Percentiles rank a stretch among this genome's conserved stretches.
These are phyloP conservation scores for Pogonus chalceus DNA, from an alignment of 1,140 invertebrate genomes.

Conservation along the genomic window DNA sequence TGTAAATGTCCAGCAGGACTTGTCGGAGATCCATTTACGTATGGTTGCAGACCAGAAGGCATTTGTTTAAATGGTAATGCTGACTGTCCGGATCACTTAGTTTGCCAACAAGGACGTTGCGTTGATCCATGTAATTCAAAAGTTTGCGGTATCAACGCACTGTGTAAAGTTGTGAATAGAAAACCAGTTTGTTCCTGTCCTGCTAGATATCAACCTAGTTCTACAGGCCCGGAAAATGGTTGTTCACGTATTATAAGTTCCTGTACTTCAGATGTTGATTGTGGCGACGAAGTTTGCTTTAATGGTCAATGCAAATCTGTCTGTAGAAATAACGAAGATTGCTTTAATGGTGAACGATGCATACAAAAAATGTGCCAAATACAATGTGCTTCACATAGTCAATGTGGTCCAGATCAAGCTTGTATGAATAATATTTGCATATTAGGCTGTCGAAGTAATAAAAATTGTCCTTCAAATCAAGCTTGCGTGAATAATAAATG, in stretches of 20 bases:
- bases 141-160: conserved; percentile 63
- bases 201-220: conserved; percentile 53
- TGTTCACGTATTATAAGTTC: conserved; percentile 57
- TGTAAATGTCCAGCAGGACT: conserved; percentile 68
- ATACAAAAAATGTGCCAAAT: conserved; percentile 64
- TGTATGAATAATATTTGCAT: conserved; percentile 68
- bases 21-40: conserved; percentile 62
- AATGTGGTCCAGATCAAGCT: conserved; percentile 69
- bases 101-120: conserved; percentile 62
- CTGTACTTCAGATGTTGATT: conserved; percentile 66
- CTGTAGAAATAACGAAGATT: conserved; percentile 67
- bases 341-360: conserved; percentile 69
- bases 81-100: conserved; percentile 63
- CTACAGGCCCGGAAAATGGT: conserved; percentile 49
- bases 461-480: conserved; percentile 62
- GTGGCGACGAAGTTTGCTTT: conserved; percentile 63
- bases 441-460: conserved; percentile 71
- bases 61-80: conserved; percentile 56
- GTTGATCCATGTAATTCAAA: conserved; percentile 62
- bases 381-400: conserved; percentile 66
- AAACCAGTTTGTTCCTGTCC: conserved; percentile 66
- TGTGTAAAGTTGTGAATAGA: conserved; percentile 65
- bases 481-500: conserved; percentile 78
- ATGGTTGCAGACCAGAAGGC: conserved; percentile 65
- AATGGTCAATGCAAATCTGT: conserved; percentile 75